Conservation (phyloP, 2,888 invertebrate species). For the Lithosia quadra region DNA sequence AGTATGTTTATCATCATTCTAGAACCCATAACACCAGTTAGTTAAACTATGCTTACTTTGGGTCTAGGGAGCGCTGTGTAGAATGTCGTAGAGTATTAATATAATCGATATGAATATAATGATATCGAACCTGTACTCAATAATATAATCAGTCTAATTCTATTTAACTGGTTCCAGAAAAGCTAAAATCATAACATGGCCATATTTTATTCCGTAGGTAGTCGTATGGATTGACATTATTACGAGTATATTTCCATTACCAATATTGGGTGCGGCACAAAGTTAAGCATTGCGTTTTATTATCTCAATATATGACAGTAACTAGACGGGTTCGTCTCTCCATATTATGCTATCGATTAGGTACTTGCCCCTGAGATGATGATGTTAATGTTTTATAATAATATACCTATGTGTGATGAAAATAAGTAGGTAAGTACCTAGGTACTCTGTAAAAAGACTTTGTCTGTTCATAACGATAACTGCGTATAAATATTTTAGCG, state of each 20-base stretch:
- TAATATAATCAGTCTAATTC: neutral
- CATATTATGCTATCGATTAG: conserved; percentile 34
- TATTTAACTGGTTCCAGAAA: neutral
- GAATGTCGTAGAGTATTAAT: too few species aligned
- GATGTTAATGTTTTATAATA: conserved; percentile 1
- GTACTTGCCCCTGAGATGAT: conserved; percentile 12
- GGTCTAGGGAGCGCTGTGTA: too few species aligned
- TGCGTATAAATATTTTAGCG: neutral
- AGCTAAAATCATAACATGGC: neutral
- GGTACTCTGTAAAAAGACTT: neutral
- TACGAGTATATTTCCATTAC: conserved; percentile 32
- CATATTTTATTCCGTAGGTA: neutral
- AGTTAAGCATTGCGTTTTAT: conserved; percentile 40
- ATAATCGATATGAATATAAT: too few species aligned
- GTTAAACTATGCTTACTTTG: too few species aligned
- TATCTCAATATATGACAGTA: conserved; percentile 35
- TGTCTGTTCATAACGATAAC: neutral
- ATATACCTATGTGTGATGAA: neutral
- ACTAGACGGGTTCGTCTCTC: conserved; percentile 29
- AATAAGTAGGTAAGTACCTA: neutral
- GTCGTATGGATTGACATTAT: conserved; percentile 10
- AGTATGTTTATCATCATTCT: too few species aligned
- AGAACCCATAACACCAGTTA: too few species aligned
- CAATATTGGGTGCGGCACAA: conserved; percentile 32
- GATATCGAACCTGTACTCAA: too few species aligned